These are phyloP conservation scores for Temnothorax ravouxi DNA, from an alignment of 2,888 invertebrate species.

Conservation along the genomic window DNA sequence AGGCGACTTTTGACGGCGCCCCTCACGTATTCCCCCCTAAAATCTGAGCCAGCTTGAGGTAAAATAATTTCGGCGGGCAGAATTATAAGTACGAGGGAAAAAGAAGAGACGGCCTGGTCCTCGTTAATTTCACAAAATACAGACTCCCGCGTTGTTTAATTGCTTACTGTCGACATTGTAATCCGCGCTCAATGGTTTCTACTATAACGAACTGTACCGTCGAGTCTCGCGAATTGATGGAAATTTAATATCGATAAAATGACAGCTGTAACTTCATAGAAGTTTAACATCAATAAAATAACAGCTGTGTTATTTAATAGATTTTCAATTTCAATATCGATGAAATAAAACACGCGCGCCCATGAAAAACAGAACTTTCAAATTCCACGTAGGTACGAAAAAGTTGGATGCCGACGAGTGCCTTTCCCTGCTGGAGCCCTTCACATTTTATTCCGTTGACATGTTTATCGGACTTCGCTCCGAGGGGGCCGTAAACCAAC, in stretches of 20 bases:
- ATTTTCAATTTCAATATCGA: conserved; percentile 39
- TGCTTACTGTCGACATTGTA: background rate
- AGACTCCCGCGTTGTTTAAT: background rate
- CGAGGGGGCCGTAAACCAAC: background rate
- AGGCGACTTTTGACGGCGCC: background rate
- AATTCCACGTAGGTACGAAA: background rate
- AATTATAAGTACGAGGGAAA: background rate
- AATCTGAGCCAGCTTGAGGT: background rate
- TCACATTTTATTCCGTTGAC: conserved; percentile 7
- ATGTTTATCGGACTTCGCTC: background rate
- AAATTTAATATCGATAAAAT: conserved; percentile 43
- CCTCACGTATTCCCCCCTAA: no score
- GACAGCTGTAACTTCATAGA: conserved; percentile 3
- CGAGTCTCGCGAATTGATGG: background rate
- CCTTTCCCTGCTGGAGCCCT: background rate
- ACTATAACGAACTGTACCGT: background rate
- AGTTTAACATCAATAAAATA: conserved; percentile 35
- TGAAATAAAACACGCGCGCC: background rate
- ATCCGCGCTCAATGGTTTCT: background rate
- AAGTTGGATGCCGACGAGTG: background rate
- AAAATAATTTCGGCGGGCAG: background rate
- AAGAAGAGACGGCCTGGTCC: background rate
- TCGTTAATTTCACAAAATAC: background rate
- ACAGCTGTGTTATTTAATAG: conserved; percentile 25
- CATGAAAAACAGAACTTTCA: background rate